These are phyloP conservation scores for Fukomys damarensis DNA, from an alignment of 2,113 vertebrate genomes.

Conservation along the genomic window DNA sequence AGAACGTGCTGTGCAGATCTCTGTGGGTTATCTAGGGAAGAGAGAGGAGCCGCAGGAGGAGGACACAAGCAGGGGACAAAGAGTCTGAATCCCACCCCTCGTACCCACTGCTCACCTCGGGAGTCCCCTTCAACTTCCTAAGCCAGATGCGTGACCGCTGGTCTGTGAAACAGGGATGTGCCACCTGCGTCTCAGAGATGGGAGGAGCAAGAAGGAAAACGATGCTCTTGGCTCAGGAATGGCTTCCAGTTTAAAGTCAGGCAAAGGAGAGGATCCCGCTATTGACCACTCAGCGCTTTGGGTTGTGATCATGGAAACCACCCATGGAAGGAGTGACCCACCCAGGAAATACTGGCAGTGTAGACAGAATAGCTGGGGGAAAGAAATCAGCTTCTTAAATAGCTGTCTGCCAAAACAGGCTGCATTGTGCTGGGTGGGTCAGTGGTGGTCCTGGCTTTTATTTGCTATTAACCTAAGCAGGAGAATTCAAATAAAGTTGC, in stretches of 20 bases:
- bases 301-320: fast-evolving
- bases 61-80: background rate
- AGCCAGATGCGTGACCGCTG: too few relatives aligned
- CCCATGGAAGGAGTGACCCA: background rate
- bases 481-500: conserved; percentile 56
- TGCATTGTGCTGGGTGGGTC: background rate
- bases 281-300: fast-evolving
- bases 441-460: background rate
- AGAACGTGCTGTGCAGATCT: background rate
- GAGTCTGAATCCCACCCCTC: background rate
- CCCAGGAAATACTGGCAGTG: too few relatives aligned
- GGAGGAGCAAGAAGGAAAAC: background rate
- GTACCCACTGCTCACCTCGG: too few relatives aligned
- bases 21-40: background rate
- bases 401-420: background rate
- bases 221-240: background rate
- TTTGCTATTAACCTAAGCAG: conserved; percentile 10
- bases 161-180: fast-evolving
- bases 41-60: too few relatives aligned
- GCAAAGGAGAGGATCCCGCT: background rate
- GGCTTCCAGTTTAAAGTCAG: background rate
- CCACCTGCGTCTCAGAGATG: too few relatives aligned
- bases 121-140: background rate
- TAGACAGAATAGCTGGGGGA: fast-evolving
- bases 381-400: background rate